Evolutionary conservation across 1,140 invertebrate species (phyloP).

Genomic region (Wasmannia auropunctata): DNA sequence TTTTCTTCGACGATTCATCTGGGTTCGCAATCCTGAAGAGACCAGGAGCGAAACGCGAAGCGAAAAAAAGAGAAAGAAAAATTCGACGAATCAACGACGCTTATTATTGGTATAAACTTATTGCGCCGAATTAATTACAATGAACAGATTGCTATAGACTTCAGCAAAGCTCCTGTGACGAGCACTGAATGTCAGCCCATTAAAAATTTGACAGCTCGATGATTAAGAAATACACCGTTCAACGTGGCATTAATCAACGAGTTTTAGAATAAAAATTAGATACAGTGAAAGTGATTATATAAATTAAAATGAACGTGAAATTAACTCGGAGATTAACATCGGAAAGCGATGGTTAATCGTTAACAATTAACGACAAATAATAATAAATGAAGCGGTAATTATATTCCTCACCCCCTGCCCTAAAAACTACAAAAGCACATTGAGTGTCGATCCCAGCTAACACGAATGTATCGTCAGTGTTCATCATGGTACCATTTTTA

Average conservation of each 20-base stretch:
- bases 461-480: slow-evolving; percentile 9
- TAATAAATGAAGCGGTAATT: not conserved
- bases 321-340: not conserved
- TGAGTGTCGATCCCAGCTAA: slow-evolving; percentile 27
- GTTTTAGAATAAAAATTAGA: not conserved
- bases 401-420: too few species aligned
- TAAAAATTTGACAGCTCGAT: not conserved
- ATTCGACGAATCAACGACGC: not conserved
- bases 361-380: not conserved
- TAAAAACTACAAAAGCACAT: slow-evolving; percentile 16
- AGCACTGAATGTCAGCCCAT: not conserved
- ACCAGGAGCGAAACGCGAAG: slow-evolving; percentile 22
- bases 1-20: slow-evolving; percentile 24
- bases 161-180: not conserved
- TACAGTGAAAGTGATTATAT: not conserved
- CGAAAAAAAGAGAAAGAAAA: not conserved
- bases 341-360: too few species aligned
- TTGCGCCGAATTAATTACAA: not conserved
- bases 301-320: not conserved
- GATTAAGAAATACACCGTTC: not conserved
- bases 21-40: slow-evolving; percentile 48
- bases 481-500: not conserved
- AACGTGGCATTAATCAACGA: slow-evolving; percentile 1
- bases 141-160: not conserved
- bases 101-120: not conserved